Evolutionary conservation across 2,888 invertebrate species (phyloP), one percentile per base, ranked within the genome.

Genomic region (Cremastinae sp.): DNA sequence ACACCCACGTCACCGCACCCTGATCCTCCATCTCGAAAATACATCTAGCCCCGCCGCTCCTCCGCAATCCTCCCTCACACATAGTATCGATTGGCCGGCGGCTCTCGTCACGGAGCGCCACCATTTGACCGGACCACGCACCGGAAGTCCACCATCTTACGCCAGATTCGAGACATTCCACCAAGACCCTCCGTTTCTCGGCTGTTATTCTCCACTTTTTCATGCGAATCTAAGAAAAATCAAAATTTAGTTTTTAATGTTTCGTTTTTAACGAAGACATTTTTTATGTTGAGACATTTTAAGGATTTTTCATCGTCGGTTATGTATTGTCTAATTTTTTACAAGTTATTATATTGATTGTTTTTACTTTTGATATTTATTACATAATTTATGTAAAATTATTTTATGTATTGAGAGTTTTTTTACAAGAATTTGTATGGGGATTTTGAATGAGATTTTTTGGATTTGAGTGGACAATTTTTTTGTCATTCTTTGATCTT

Each of bases 11-110:
- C 85, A 86, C 88, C 87, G 87, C 88, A 86, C 88, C 88, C 88
- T 87, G 87, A 88, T 88, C 87, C 84, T 82, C 86, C 82, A 84
- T 84, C 85, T 84, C 86, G 84, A 86, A 88, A 87, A 87, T 87
- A 86, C 86, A 79, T 79, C 79, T 73, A 80, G 65, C 76, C 75
- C 61, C 61, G 45, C 62, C 37, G 39, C 53, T 28, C 47, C 47
- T 47, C 62, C 45, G 55, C 81, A 79, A 82, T 81, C 70, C 77
- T 75, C 78, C 66, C 78, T 75, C 82, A 79, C 79, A 75, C 83
- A 79, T 75, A 82, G 84, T 88, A 88, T 88, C 87, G 88, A 88
- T 88, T 88, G 86, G 84, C 84, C 78, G 79, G 80, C 71, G 2
- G 72, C 66, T n/a, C 83, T 83, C 88, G 83, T 83, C 80, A 88